Evolutionary conservation across 2,797 vertebrate species (phyloP).

Genomic region (Crypturellus tataupa): DNA sequence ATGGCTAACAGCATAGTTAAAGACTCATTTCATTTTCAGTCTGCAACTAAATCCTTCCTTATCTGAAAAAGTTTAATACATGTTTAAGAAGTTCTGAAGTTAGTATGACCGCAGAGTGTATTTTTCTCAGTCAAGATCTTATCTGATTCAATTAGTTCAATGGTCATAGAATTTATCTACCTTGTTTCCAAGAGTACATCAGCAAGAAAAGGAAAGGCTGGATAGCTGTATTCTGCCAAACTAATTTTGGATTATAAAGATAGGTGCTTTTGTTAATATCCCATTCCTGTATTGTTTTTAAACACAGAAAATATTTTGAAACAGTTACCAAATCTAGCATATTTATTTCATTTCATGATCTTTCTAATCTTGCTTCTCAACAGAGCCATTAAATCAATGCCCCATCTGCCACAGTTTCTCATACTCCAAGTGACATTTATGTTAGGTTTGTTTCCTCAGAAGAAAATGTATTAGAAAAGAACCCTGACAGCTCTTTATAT

Average conservation of each 20-base stretch:
- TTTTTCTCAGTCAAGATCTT: background rate
- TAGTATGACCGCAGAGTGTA: too few relatives aligned
- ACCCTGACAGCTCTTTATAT: slow-evolving; percentile 46
- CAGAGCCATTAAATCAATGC: slow-evolving; percentile 19
- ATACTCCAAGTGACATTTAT: slow-evolving; percentile 33
- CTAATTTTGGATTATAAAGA: background rate
- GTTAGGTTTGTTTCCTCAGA: slow-evolving; percentile 29
- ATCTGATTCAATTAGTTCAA: background rate
- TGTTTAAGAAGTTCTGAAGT: too few relatives aligned
- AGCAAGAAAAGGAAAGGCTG: too few relatives aligned
- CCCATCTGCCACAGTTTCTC: slow-evolving; percentile 8
- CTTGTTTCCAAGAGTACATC: background rate
- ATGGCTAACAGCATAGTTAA: background rate
- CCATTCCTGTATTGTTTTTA: background rate
- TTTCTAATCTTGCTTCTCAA: background rate
- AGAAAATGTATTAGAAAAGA: slow-evolving; percentile 33
- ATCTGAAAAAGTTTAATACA: too few relatives aligned
- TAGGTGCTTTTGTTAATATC: background rate
- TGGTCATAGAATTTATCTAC: background rate
- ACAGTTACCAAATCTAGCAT: background rate
- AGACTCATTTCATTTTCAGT: background rate
- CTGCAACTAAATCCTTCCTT: too few relatives aligned
- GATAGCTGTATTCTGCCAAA: background rate
- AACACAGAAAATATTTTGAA: background rate
- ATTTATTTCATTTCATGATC: slow-evolving; percentile 9